These are phyloP conservation scores for Cyprinodon diabolis DNA, from an alignment of 2,797 vertebrate species.

Conservation along the genomic window DNA sequence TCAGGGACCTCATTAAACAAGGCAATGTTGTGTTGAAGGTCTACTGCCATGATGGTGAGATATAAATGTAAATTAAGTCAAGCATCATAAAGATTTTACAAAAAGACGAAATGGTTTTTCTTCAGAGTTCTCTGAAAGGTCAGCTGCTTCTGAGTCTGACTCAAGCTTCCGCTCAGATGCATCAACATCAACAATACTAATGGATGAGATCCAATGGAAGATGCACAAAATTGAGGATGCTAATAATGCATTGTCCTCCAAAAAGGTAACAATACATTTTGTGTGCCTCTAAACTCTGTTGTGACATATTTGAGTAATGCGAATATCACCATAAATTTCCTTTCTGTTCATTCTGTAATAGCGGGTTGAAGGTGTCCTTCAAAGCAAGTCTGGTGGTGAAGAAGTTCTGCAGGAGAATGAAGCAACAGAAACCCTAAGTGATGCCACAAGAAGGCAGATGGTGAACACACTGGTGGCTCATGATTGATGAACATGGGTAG, in stretches of 20 bases:
- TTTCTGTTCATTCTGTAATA: conserved; percentile 14
- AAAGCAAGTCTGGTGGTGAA: conserved; percentile 23
- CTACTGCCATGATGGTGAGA: conserved; percentile 30
- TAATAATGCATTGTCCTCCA: conserved; percentile 7
- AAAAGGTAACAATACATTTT: conserved; percentile 2
- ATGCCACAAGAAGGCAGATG: conserved; percentile 40
- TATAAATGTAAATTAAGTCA: background rate
- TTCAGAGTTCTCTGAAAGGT: conserved; percentile 34
- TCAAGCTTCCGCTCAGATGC: conserved; percentile 25
- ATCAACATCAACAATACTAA: conserved; percentile 22
- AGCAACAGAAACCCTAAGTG: conserved; percentile 33
- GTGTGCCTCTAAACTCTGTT: background rate
- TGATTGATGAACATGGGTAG: conserved; percentile 14
- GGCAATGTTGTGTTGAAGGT: conserved; percentile 30
- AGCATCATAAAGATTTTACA: background rate
- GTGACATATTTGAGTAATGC: background rate
- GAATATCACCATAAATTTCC: background rate
- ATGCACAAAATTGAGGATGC: background rate
- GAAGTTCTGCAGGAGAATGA: conserved; percentile 31
- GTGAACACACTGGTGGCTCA: conserved; percentile 29
- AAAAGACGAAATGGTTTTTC: background rate
- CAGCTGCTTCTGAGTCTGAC: conserved; percentile 33
- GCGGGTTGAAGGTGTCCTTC: conserved; percentile 28
- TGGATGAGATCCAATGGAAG: conserved; percentile 18
- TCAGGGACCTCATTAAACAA: conserved; percentile 36